Base-by-base conservation (phyloP, 2,888 invertebrate genomes). In the Meloe dianella region DNA sequence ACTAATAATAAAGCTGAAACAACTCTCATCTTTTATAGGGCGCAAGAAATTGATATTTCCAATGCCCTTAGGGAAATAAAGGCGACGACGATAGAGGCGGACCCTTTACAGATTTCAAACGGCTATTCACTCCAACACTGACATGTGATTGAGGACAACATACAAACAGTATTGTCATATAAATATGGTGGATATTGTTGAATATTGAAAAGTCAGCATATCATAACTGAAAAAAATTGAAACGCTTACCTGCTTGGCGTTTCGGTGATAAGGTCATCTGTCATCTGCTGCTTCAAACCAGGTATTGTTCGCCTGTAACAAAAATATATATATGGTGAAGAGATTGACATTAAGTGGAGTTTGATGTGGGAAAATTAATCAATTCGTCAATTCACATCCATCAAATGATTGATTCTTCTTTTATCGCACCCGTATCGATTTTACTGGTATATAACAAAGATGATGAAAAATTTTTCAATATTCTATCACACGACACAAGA, bases 161-260 rank as follows among this genome's bases (percentile, higher is more conserved):
- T 27, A 27, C 4, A 4, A n/a, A 27, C 27, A 27, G 4, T 27
- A 27, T 3, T 2, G 27, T 27, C 27, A 4, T 27, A 27, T 27
- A 4, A 27, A 27, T 9, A 30, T 9, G 8, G 1, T 73, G 73
- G 41, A 41, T n/a, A 17, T 41, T 20, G 17, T 6, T 1, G 10
- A 47, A 47, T 47, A 47, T 47, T 9, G 9, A 20, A 41, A 47
- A 20, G 47, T 20, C 20, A 20, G 7, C n/a, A n/a, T 1, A 17
- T 20, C 6, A 2, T 3, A 47, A 20, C 1, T 20, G 22, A 22
- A 51, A 12, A 24, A 51, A 24, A 7, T 8, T 51, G 22, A 51
- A 47, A 51, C 10, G 70, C 75, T 70, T 73, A 81, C 81, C 81
- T 80, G 74, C 71, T 78, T 61, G 80, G 79, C 62, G 80, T 80